Conservation (phyloP, 2,797 vertebrate genomes). For the Poliocrania exsul region DNA sequence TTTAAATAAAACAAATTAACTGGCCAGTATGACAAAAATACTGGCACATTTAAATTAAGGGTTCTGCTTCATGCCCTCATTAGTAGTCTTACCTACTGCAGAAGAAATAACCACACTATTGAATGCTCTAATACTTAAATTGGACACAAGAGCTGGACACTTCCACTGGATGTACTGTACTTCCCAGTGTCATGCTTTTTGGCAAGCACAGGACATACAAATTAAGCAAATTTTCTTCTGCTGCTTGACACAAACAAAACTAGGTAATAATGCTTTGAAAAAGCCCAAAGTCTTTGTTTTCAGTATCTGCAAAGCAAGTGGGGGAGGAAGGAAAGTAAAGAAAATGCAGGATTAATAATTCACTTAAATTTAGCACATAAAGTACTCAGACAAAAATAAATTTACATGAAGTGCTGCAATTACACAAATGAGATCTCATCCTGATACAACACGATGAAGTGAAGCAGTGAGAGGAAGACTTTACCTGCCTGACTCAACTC, state of each 20-base stretch:
- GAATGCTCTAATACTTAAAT: background rate
- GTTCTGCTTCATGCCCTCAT: background rate
- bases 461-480: background rate
- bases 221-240: background rate
- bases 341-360: background rate
- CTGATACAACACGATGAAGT: background rate
- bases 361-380: background rate
- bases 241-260: conserved; percentile 22
- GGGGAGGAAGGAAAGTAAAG: background rate
- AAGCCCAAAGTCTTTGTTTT: background rate
- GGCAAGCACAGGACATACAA: background rate
- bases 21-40: background rate
- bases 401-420: background rate
- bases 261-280: background rate
- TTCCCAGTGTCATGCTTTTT: background rate
- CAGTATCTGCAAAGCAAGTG: background rate
- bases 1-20: background rate
- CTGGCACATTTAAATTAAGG: background rate
- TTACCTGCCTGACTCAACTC: background rate
- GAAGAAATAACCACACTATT: background rate
- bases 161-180: background rate
- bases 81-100: background rate
- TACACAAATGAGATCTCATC: background rate
- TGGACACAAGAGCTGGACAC: background rate
- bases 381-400: background rate